These are phyloP conservation scores for Tetragonisca angustula DNA, from an alignment of 2,888 invertebrate genomes.

Conservation along the genomic window DNA sequence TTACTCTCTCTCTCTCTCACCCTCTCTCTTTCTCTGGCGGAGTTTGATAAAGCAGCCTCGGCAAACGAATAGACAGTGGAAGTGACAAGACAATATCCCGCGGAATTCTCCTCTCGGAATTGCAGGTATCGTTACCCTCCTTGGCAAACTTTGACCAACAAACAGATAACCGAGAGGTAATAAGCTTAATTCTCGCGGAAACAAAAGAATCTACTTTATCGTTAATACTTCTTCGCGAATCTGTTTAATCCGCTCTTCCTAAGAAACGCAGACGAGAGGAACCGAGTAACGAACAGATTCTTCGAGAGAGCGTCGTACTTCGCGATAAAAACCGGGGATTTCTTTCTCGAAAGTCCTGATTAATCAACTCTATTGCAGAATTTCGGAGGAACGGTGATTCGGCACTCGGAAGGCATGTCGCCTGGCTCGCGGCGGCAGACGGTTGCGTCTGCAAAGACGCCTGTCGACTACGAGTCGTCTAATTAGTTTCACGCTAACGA, in stretches of 20 bases:
- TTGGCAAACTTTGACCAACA: background rate
- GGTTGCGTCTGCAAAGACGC: slow-evolving; percentile 35
- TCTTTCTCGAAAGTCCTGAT: background rate
- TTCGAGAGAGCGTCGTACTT: too few species aligned
- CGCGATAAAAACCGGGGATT: background rate
- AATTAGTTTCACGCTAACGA: slow-evolving; percentile 67
- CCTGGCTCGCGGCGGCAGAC: background rate
- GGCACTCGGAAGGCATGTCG: too few species aligned
- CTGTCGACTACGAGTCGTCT: slow-evolving; percentile 50
- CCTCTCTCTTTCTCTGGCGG: background rate
- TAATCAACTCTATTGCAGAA: background rate
- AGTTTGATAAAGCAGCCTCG: background rate
- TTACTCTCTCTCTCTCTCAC: too few species aligned
- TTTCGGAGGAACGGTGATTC: background rate
- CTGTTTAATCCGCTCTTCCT: background rate
- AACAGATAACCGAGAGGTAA: background rate
- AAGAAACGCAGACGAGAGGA: background rate
- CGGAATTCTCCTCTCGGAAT: background rate
- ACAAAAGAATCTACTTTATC: background rate
- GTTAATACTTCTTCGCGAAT: background rate
- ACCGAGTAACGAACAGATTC: background rate
- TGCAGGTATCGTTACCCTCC: background rate
- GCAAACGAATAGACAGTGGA: background rate
- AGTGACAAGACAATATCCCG: background rate
- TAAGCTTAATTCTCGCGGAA: background rate